phyloP scores from a whole-genome alignment of 2,113 vertebrate genomes.

The Tangachromis dhanisi region DNA sequence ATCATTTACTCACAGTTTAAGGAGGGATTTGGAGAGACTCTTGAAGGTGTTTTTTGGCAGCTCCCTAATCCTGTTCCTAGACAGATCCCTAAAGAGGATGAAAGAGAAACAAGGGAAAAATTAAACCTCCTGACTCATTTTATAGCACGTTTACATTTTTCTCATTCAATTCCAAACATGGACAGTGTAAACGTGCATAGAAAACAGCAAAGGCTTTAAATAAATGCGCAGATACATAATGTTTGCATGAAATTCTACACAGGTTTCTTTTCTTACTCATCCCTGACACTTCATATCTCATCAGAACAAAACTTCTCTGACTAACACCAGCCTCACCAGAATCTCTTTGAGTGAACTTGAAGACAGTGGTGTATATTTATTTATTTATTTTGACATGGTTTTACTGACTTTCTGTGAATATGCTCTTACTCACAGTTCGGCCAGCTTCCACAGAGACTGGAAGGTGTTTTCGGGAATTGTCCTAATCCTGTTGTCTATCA shows the following conservation, averaged over 20 bases:
- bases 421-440: conserved; percentile 64
- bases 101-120: neutral
- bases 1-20: conserved; percentile 72
- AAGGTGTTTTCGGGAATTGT: conserved; percentile 76
- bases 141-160: neutral
- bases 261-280: neutral
- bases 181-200: neutral
- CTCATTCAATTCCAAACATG: neutral
- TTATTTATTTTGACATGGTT: neutral
- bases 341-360: neutral
- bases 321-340: neutral
- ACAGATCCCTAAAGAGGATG: conserved; percentile 62
- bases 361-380: neutral
- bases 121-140: neutral
- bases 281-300: neutral
- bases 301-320: neutral
- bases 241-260: neutral
- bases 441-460: conserved; percentile 72
- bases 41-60: conserved; percentile 67
- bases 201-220: neutral
- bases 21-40: conserved; percentile 67
- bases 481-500: conserved; percentile 76
- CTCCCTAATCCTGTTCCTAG: conserved; percentile 69
- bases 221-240: neutral
- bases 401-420: neutral